Percentiles rank a stretch among this genome's conserved stretches.
Evolutionary conservation across 2,888 invertebrate genomes (phyloP).

Genomic region (Capitulum mitella): DNA sequence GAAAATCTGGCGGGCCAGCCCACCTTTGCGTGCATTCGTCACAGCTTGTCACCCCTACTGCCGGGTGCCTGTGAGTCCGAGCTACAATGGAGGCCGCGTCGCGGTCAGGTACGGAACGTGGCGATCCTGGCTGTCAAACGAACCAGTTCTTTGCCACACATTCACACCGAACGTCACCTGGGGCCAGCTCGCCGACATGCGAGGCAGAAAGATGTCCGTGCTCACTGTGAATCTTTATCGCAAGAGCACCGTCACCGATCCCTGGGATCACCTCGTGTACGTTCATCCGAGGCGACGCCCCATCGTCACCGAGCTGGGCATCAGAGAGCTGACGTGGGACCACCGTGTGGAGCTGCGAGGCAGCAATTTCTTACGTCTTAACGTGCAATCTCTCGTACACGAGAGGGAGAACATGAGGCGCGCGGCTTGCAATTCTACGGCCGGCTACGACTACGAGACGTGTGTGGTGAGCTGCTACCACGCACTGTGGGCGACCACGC

Average conservation of each 20-base stretch:
- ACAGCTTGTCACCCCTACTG: background rate
- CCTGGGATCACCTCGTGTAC: background rate
- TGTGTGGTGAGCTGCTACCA: background rate
- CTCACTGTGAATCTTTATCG: background rate
- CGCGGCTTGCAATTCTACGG: background rate
- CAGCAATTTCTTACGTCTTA: background rate
- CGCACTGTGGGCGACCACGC: background rate
- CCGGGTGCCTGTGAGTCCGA: too few species aligned
- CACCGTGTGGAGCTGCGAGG: background rate
- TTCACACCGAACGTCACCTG: background rate
- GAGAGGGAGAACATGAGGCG: background rate
- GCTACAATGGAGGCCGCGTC: background rate
- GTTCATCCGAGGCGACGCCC: background rate
- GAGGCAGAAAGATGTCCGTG: background rate
- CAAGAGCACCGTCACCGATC: background rate
- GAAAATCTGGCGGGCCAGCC: background rate
- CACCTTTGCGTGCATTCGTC: background rate
- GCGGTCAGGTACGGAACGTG: background rate
- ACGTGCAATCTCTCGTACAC: background rate
- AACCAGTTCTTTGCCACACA: background rate
- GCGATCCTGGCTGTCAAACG: background rate
- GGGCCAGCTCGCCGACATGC: background rate
- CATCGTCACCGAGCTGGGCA: background rate
- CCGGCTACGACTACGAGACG: background rate
- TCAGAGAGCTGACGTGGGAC: background rate